Conservation (phyloP, 37 sponge, comb jelly and placozoan genomes). For the Axinella damicornis region DNA sequence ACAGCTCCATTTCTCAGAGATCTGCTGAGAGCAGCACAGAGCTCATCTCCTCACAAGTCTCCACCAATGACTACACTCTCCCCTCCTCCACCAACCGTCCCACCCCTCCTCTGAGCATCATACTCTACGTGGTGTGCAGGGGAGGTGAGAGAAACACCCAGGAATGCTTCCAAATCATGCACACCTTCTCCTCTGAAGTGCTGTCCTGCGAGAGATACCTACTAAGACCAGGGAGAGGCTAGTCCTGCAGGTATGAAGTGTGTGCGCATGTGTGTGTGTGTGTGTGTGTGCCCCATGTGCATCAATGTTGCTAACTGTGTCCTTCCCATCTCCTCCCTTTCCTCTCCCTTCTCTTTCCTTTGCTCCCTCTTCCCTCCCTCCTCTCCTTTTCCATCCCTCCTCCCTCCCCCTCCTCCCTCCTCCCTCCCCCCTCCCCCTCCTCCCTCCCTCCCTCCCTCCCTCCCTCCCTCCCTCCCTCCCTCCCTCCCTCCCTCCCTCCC, state of each 20-base stretch:
- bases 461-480: no score
- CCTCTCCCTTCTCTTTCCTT: no score
- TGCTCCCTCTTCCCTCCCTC: no score
- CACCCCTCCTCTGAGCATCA: slow-evolving; percentile 29
- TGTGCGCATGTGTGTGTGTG: not conserved
- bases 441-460: no score
- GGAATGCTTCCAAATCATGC: slow-evolving; percentile 5
- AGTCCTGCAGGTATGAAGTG: slow-evolving; percentile 54
- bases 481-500: no score
- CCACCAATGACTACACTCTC: not conserved
- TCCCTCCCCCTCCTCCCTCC: no score
- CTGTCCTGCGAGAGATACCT: slow-evolving; percentile 29
- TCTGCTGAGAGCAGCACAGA: slow-evolving; percentile 19
- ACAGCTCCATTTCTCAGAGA: slow-evolving; percentile 40
- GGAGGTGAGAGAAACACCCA: not conserved
- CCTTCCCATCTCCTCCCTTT: no score
- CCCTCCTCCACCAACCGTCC: not conserved
- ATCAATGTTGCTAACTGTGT: no score
- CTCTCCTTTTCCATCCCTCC: no score
- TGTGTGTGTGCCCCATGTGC: no score
- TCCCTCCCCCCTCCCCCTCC: no score
- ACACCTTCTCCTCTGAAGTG: slow-evolving; percentile 37
- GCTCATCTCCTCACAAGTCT: slow-evolving; percentile 5
- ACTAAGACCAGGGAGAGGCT: slow-evolving; percentile 1
- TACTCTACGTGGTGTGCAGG: slow-evolving; percentile 55